Evolutionary conservation across 2,797 vertebrate species (phyloP).

Genomic region (Neosilurus hyrtlii): DNA sequence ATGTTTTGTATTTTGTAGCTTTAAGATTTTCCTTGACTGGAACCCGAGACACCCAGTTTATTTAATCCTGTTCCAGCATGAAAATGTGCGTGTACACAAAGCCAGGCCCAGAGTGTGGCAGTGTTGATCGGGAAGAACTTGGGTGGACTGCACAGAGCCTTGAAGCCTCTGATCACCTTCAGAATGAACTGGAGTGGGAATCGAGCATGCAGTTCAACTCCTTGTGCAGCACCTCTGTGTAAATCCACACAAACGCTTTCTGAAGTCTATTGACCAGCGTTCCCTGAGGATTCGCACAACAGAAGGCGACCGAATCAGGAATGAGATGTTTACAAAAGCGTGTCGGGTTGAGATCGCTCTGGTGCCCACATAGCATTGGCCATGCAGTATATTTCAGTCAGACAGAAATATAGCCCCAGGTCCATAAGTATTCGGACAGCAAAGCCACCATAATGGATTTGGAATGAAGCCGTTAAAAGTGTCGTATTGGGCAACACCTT

Average conservation of each 20-base stretch:
- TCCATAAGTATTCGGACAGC: too few species aligned
- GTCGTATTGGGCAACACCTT: too few species aligned
- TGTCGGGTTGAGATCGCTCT: not conserved
- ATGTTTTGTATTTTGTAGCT: not conserved
- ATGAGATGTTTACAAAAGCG: not conserved
- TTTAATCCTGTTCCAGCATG: not conserved
- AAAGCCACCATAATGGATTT: too few species aligned
- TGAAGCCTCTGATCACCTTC: too few species aligned
- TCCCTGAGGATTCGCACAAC: not conserved
- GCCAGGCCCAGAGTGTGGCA: not conserved
- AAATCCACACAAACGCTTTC: not conserved
- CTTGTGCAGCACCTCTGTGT: not conserved
- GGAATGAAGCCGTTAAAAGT: too few species aligned
- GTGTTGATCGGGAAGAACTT: not conserved
- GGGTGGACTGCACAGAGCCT: not conserved
- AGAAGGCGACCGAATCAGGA: not conserved
- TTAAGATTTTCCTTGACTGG: not conserved
- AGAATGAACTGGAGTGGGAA: too few species aligned
- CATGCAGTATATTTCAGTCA: too few species aligned
- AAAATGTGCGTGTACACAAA: not conserved
- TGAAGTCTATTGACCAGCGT: not conserved
- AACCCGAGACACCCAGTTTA: not conserved
- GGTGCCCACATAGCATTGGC: too few species aligned
- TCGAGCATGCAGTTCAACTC: too few species aligned
- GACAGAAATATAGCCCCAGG: too few species aligned